Base-by-base conservation (phyloP, 2,797 vertebrate genomes). In the Catamblyrhynchus diadema region DNA sequence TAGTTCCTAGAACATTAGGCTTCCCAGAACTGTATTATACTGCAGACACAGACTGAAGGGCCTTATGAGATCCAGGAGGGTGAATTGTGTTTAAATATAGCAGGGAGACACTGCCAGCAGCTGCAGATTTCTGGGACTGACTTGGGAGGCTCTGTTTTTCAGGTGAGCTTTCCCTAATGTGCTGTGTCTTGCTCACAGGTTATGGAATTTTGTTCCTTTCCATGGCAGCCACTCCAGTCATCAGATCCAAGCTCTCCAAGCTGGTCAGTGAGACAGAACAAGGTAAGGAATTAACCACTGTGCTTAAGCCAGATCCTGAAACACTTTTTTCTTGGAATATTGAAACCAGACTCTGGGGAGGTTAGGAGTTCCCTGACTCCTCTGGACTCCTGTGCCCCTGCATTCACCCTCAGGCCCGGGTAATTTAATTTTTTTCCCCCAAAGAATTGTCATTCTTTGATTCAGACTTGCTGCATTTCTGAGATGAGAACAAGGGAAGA, bases 221-320 rank as follows among this genome's bases (percentile, higher is more conserved):
- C 9, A 98, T 99, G 98, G 97, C 98, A 30, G 66, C 95, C 7
- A 99, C 99, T 8, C 99, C 99, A 19, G 97, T 99, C 81, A 96
- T 99, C 93, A 98, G 99, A 94, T 98, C 99, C 81, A 99, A 99
- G 96, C 97, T 99, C 73, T 99, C 99, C 78, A 99, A 98, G 95
- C 88, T 99, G 97, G 99, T 99, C 91, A 97, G 97, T 9, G 94
- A 98, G n/a, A 98, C 97, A 1, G 99, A 99, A 50, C 99, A 99
- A 95, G 99, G 99, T 99, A 93, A 98, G 98, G 20, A 21, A 18
- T 78, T 44, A 16, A 2, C 14, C 22, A 12, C 9, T 20, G 1
- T 32, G 28, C 44, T 74, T 66, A 70, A 59, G 6, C 14, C 32
- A 39, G 3, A 13, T 54, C 37, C 33, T 35, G 25, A 83, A 79